Percentiles rank a stretch among this genome's conserved stretches.
phyloP scores from a whole-genome alignment of 2,113 vertebrate species.

The Pluvialis apricaria region DNA sequence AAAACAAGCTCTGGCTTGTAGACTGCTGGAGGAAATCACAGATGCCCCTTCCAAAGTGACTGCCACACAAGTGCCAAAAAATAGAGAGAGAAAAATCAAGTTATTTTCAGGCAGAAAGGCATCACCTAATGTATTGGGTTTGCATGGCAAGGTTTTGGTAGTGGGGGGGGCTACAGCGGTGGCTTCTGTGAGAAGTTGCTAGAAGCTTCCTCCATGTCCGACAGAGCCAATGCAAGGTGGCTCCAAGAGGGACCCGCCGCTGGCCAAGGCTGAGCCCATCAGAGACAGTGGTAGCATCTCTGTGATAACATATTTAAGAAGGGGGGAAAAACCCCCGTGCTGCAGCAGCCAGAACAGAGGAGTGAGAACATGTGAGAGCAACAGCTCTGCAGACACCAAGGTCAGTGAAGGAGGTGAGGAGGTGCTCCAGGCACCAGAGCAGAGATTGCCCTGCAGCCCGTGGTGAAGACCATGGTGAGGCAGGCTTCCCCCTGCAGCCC shows the following conservation, averaged over 20 bases:
- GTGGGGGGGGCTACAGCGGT: neutral
- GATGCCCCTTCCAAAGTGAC: neutral
- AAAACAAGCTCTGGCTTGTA: constrained; percentile 35
- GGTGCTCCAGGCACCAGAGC: neutral
- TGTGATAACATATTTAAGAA: neutral
- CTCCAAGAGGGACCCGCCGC: neutral
- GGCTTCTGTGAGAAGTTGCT: neutral
- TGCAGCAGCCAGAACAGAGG: neutral
- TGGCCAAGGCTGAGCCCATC: neutral
- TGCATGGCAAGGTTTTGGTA: neutral
- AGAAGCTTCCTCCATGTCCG: neutral
- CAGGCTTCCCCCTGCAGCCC: neutral
- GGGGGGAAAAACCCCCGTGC: neutral
- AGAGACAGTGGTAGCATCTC: neutral
- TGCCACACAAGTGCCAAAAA: neutral
- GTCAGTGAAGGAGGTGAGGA: neutral
- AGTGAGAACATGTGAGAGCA: neutral
- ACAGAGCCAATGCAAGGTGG: neutral
- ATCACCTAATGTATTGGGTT: neutral
- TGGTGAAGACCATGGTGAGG: neutral
- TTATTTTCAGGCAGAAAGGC: neutral
- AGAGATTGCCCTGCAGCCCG: neutral
- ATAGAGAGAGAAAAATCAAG: neutral
- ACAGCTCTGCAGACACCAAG: neutral
- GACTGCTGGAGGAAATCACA: constrained; percentile 13